Percentiles rank a stretch among this genome's conserved stretches.
These are phyloP conservation scores for Tholera decimalis DNA, from an alignment of 2,888 invertebrate species.

Conservation along the genomic window DNA sequence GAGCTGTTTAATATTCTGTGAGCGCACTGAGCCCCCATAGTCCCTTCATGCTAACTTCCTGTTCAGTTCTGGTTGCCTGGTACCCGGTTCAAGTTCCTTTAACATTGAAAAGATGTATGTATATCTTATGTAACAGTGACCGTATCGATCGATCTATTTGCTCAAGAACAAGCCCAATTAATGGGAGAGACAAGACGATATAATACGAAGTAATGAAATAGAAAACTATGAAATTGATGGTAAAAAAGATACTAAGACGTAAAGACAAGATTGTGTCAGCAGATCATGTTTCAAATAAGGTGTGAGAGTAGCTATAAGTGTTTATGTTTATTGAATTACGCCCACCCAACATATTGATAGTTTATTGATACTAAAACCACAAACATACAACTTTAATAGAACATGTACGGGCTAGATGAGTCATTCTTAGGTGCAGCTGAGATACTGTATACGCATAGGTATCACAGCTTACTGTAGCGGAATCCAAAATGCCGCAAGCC, in stretches of 20 bases:
- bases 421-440: conserved; percentile 5
- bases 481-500: background rate
- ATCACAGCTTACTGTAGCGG: background rate
- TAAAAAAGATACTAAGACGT: background rate
- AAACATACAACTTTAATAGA: conserved; percentile 4
- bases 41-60: conserved; percentile 74
- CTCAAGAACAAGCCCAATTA: conserved; percentile 24
- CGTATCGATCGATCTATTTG: conserved; percentile 47
- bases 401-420: conserved; percentile 2
- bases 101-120: conserved; percentile 58
- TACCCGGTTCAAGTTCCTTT: conserved; percentile 57
- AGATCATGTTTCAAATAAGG: conserved; percentile 31
- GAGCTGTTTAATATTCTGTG: conserved; percentile 82
- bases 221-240: background rate
- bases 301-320: conserved; percentile 16
- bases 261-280: conserved; percentile 8
- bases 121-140: conserved; percentile 33
- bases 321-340: conserved; percentile 28
- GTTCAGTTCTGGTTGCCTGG: conserved; percentile 67
- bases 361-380: conserved; percentile 16
- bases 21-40: conserved; percentile 71
- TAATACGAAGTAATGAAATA: conserved; percentile 26
- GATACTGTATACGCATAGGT: background rate
- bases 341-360: conserved; percentile 3
- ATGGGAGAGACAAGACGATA: conserved; percentile 21